Base-by-base conservation (phyloP, 2,797 vertebrate species). In the Selene dorsalis region DNA sequence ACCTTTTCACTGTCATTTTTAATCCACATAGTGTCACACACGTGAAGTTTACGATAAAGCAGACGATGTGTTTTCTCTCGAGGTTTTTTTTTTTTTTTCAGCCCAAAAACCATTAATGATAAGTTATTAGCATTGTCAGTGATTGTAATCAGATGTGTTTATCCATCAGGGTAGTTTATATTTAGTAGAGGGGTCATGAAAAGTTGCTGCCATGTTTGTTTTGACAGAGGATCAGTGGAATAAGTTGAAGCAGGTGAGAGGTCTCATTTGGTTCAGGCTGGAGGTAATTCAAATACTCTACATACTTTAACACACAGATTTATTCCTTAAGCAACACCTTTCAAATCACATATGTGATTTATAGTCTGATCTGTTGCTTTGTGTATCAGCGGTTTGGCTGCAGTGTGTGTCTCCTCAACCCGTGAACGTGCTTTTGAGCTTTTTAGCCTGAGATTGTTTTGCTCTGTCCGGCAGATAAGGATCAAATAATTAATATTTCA, bases 401-500 rank as follows among this genome's bases (percentile, higher is more conserved):
- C 63, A 74, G 64, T 39, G 58, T 38, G 39, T 61, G 30, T 32
- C 9, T 32, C 28, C 52, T n/a, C 26, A 24, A 9, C 60, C 73
- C 6, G 2, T 64, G 43, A 35, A 14, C 4, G 2, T 66, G 57
- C 32, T 32, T 67, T 66, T 26, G 18, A 11, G 3, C 68, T 78
- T 67, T n/a, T 75, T 38, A 43, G 48, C 60, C 59, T 14, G 20
- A 69, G 76, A 77, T 77, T 79, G 84, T 84, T 90, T 86, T 59
- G 35, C 73, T 69, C 35, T 22, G 58, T 66, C 79, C 26, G 28
- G 56, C 67, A 79, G 87, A 92, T 90, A 87, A 81, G 17, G 30
- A 91, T 91, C 89, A 81, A 76, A 83, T 86, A 67, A 88, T 91
- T 83, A 75, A 92, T 85, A 84, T 92, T 80, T 89, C 71, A 84